These are phyloP conservation scores for Drosophila cardini DNA, from an alignment of 1,140 invertebrate species.

Conservation along the genomic window DNA sequence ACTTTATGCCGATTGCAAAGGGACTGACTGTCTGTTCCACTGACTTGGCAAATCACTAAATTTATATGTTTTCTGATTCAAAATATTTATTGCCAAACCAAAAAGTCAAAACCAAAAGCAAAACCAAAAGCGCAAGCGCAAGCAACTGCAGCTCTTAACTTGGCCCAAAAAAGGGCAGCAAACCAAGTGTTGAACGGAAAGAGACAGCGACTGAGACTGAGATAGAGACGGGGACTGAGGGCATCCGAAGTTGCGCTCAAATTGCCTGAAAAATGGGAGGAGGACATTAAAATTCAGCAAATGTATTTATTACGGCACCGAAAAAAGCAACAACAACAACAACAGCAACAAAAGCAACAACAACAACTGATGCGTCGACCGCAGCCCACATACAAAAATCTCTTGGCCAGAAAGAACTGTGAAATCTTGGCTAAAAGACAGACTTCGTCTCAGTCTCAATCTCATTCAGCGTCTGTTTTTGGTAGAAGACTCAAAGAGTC, in stretches of 20 bases:
- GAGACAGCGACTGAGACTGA: conserved; percentile 1
- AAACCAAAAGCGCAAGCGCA: conserved; percentile 42
- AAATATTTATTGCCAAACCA: conserved; percentile 84
- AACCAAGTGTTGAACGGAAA: conserved; percentile 58
- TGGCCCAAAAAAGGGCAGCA: conserved; percentile 74
- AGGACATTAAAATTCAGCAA: conserved; percentile 84
- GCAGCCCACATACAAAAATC: conserved; percentile 69
- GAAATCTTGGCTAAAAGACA: conserved; percentile 4
- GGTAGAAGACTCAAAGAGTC: conserved; percentile 6
- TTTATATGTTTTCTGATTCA: conserved; percentile 85
- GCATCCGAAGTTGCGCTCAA: conserved; percentile 59
- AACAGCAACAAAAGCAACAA: conserved; percentile 51
- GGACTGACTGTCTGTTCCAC: conserved; percentile 41
- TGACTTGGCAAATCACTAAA: conserved; percentile 83
- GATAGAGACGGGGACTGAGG: conserved; percentile 26
- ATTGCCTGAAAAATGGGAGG: conserved; percentile 80
- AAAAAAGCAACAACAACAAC: conserved; percentile 56
- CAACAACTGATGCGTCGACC: conserved; percentile 61
- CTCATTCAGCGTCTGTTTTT: conserved; percentile 24
- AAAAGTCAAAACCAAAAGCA: conserved; percentile 11
- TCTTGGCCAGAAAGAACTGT: conserved; percentile 19
- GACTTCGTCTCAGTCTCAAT: conserved; percentile 27
- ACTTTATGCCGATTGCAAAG: conserved; percentile 15
- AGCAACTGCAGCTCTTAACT: conserved; percentile 40
- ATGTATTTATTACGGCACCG: conserved; percentile 83